Evolutionary conservation across 1,140 invertebrate genomes (phyloP), one percentile per base, ranked within the genome.

Genomic region (Drosophila murphyi): DNA sequence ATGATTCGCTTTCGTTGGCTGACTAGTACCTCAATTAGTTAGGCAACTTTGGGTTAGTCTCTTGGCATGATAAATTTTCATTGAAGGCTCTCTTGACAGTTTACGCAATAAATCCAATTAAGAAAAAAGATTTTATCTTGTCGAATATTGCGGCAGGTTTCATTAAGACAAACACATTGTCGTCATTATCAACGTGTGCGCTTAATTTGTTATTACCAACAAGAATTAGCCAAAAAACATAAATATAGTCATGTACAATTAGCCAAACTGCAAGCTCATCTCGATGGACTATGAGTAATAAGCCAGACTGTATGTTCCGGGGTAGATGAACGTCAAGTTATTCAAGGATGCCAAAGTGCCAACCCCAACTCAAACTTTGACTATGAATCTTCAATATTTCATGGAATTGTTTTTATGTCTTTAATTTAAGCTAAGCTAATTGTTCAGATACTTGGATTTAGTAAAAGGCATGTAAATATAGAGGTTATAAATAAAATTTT

Each of bases 81-180:
- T 78, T 63, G 83, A 69, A 65, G 83, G 47, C 76, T 69, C 73
- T 83, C 47, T 78, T 72, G 83, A 88, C 83, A 89, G 83, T 88
- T 87, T 78, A 76, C 70, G 83, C 77, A 88, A 83, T 88, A 88
- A 80, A 87, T 82, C 63, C 73, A 87, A 87, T 87, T 88, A 87
- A 60, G 34, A 62, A 80, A 82, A 78, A 82, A 50, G 57, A 68
- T 54, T 80, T 80, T 80, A 61, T 75, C 71, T 70, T 54, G 2
- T 10, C 6, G 12, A 41, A 52, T 41, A 34, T 51, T 65, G 35
- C 37, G 73, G 64, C 78, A 80, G 82, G 77, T 86, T 85, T 86
- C 77, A 86, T 85, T 80, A 85, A 73, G 69, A 39, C 12, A 39
- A 39, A 51, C 47, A 43, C 10, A n/a, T 43, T 43, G 10, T 43